Conservation (phyloP, 2,888 invertebrate species). For the Lumbricus terrestris region DNA sequence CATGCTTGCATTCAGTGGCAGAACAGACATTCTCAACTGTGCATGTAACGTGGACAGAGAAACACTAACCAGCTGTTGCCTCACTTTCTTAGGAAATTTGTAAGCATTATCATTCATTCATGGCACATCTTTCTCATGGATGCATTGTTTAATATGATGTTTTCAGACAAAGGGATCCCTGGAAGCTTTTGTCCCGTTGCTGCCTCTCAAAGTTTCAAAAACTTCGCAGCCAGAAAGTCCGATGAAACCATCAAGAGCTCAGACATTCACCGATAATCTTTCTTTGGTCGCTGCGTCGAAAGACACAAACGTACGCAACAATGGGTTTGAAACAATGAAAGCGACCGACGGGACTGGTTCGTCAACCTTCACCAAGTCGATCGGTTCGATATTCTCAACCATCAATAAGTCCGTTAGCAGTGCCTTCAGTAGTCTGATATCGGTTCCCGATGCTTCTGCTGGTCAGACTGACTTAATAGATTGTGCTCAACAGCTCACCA, state of each 20-base stretch:
- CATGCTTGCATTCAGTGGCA: not conserved
- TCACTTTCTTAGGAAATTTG: not conserved
- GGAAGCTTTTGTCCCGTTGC: not conserved
- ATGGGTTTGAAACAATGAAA: conserved; percentile 30
- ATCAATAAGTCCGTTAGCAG: conserved; percentile 42
- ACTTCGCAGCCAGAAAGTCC: not conserved
- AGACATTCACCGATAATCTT: conserved; percentile 18
- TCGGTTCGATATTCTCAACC: conserved; percentile 39
- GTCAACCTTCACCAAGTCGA: conserved; percentile 36
- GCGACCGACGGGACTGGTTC: conserved; percentile 38
- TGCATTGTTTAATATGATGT: not conserved
- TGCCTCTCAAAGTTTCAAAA: not conserved
- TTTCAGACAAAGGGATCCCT: conserved; percentile 9
- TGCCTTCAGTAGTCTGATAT: conserved; percentile 40
- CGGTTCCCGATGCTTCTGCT: conserved; percentile 23
- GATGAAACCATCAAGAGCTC: conserved; percentile 8
- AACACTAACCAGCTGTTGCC: not conserved
- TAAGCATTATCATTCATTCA: not conserved
- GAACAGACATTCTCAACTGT: too few relatives aligned
- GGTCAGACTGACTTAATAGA: conserved; percentile 27
- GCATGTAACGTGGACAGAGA: not conserved
- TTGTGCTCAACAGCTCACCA: not conserved
- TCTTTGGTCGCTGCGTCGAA: not conserved
- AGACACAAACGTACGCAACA: conserved; percentile 17
- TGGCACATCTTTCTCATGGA: not conserved